Conservation (phyloP, 2,113 vertebrate species). For the Bubo blakistoni region DNA sequence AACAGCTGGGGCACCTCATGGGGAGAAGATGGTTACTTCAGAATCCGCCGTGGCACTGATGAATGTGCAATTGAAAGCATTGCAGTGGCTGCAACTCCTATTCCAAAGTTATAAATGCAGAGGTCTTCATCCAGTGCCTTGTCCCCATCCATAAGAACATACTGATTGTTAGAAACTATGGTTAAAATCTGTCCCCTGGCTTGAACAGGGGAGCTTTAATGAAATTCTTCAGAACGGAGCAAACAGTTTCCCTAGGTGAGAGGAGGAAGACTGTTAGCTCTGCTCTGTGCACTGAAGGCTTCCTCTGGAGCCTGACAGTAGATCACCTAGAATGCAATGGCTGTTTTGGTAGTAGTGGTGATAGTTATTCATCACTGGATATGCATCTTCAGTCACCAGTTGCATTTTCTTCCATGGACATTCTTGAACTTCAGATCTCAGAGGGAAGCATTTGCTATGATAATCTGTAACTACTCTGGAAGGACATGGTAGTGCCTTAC, state of each 20-base stretch:
- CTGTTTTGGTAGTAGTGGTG: background rate
- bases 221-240: background rate
- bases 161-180: background rate
- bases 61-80: conserved; percentile 96
- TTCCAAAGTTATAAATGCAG: conserved; percentile 76
- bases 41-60: conserved; percentile 88
- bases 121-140: background rate
- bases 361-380: background rate
- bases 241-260: background rate
- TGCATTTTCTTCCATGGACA: background rate
- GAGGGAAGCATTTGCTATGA: background rate
- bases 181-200: background rate
- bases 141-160: background rate
- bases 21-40: conserved; percentile 92
- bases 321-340: background rate
- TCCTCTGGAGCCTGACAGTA: background rate
- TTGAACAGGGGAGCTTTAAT: background rate
- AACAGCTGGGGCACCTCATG: conserved; percentile 91
- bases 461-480: background rate
- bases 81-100: conserved; percentile 81
- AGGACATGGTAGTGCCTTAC: conserved; percentile 32
- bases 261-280: background rate
- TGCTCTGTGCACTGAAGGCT: background rate
- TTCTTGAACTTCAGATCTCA: background rate
- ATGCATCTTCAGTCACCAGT: background rate